Base-by-base conservation (phyloP, 2,797 vertebrate species). In the Anguilla pacifica region DNA sequence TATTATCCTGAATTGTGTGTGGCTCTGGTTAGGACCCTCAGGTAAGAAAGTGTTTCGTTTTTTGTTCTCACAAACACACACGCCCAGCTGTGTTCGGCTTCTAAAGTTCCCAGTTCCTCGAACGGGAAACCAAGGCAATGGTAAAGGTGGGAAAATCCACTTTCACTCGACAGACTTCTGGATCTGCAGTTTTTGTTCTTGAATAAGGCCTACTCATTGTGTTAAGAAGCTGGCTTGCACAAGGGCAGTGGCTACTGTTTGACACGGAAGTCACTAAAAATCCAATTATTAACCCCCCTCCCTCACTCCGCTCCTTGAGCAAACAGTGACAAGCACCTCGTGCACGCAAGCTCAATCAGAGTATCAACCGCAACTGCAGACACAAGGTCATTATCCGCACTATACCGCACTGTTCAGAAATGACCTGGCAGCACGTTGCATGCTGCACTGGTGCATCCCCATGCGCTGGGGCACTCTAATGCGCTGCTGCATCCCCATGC, bases 331-430 rank as follows among this genome's bases (percentile, higher is more conserved):
- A 9, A 3, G 31, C 70, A 74, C 1, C 9, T 15, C 1, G 6
- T 28, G 70, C 91, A 91, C 88, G 92, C 91, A 93, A 89, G 91
- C 92, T 90, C 95, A 93, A 96, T 95, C 95, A 95, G 95, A 96
- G 95, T 94, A 94, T 94, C 95, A 93, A 93, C 94, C 94, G 94
- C 94, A n/a, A n/a, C 13, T 61, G 15, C 3, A 61, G 59, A 61
- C 4, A 7, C 91, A 86, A 86, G 90, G 95, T 95, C 93, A 93
- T 93, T 93, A 94, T 95, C 93, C 11, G 55, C 55, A 57, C 13
- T 57, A 57, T 17, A 57, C 13, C 11, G 13, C 55, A 57, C 11
- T 57, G 4, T 74, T 11, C 25, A 10, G 0, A n/a, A n/a, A 74
- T 74, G 22, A 70, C 22, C 4, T n/a, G 1, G 61, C 25, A 67